A percentile compares a stretch with the other conserved stretches of the same genome.
phyloP scores from a whole-genome alignment of 2,113 vertebrate species.

The Rhea pennata region DNA sequence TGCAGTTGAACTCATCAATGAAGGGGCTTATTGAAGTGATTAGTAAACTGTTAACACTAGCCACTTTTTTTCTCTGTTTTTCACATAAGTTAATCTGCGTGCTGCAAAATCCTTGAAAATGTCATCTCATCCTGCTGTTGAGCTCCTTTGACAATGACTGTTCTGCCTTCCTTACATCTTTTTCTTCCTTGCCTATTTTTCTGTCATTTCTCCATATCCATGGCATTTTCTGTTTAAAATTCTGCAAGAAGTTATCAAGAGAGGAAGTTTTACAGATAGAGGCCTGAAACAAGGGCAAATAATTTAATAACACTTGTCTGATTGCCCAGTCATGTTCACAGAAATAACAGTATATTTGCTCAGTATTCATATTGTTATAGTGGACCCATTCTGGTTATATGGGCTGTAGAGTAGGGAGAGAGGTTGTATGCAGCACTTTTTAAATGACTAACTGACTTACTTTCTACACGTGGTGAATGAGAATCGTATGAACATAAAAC shows the following conservation, averaged over 20 bases:
- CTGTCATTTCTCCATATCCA: not conserved
- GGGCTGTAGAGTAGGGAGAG: not conserved
- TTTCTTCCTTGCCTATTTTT: not conserved
- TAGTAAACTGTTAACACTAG: not conserved
- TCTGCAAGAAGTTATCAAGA: not conserved
- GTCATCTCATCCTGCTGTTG: not conserved
- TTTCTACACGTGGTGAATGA: accelerated
- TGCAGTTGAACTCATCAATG: not conserved
- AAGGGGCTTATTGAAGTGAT: not conserved
- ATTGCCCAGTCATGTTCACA: not conserved
- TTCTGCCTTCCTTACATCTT: not conserved
- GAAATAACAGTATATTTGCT: not conserved
- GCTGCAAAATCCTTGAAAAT: not conserved
- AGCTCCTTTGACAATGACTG: not conserved
- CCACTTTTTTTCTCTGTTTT: not conserved
- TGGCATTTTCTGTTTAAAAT: not conserved
- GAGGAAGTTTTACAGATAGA: not conserved
- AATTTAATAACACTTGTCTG: not conserved
- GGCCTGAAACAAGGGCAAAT: not conserved
- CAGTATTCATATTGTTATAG: not conserved
- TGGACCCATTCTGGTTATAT: not conserved
- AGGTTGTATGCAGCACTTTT: not conserved
- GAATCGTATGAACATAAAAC: not conserved
- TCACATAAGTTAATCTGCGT: not conserved
- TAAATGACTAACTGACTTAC: not conserved